Evolutionary conservation across 2,888 invertebrate species (phyloP), one percentile per base, ranked within the genome.

Genomic region (Timema podura): DNA sequence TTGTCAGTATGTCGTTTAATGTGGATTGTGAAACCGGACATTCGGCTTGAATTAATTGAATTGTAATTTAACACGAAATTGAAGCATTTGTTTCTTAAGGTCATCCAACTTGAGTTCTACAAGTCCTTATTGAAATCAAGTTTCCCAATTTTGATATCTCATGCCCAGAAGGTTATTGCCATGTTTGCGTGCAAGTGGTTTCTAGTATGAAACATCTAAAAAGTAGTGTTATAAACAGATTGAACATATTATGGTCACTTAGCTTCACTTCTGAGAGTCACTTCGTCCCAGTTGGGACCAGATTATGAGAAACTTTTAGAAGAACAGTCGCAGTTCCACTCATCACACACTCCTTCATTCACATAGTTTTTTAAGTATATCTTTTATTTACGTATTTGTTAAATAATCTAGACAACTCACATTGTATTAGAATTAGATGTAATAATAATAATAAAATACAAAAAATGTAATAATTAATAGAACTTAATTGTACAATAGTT

Each of bases 101-200:
- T 71, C 57, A 16, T 59, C 16, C 57, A 69, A 66, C 15, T 59
- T 48, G 57, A 71, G 64, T 69, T 65, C 59, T 69, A 69, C 65
- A 66, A 66, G 66, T 0, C 69, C 54, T 11, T 57, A 13, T 15
- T 2, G 30, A 57, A 75, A 13, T 74, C 76, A 59, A 71, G 74
- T 8, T 74, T 66, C 48, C 6, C 13, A 66, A 66, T n/a, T 48
- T 9, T 66, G 57, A 13, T 47, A 66, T 66, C n/a, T 66, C 66
- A 66, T 16, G 66, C 51, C 15, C 48, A 47, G 66, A 66, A 66
- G 48, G 48, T 66, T 47, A 66, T 2, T 48, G 66, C 6, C 15
- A 57, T 30, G 16, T 49, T 7, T 49, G 16, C 2, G 49, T 48
- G 13, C 10, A 15, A 30, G 48, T 66, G 0, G 47, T 49, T 66